Conservation (phyloP, 2,797 vertebrate species). For the Acropternis orthonyx region DNA sequence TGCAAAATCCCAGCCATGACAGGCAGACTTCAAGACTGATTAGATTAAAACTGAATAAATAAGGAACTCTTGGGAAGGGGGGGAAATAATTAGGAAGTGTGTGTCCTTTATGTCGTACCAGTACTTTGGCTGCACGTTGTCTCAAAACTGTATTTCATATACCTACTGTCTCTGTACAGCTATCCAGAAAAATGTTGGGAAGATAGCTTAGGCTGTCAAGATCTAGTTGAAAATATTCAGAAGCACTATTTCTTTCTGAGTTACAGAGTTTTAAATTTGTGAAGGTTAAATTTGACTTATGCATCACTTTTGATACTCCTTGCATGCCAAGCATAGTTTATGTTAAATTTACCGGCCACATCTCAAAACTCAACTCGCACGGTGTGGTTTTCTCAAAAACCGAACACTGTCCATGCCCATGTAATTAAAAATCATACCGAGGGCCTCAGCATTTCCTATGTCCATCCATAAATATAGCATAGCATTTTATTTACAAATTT, state of each 20-base stretch:
- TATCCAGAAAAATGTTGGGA: not conserved
- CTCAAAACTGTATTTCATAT: not conserved
- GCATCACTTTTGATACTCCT: not conserved
- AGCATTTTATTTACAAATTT: conserved; percentile 1
- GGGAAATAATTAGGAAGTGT: not conserved
- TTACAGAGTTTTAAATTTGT: not conserved
- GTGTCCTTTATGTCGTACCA: not conserved
- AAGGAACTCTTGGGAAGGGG: not conserved
- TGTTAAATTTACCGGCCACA: not conserved
- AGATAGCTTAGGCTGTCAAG: not conserved
- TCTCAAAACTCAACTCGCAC: not conserved
- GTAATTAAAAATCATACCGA: not conserved
- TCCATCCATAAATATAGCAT: not conserved
- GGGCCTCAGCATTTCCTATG: not conserved
- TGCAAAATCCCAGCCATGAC: not conserved
- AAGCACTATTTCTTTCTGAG: not conserved
- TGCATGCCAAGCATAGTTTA: not conserved
- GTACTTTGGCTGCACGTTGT: not conserved
- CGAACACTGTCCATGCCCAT: not conserved
- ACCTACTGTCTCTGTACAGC: not conserved
- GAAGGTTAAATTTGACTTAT: not conserved
- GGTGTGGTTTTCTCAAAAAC: not conserved
- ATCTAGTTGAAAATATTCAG: not conserved
- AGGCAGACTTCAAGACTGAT: conserved; percentile 1
- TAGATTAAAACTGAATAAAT: not conserved